Evolutionary conservation across 2,797 vertebrate genomes (phyloP), one percentile per base, ranked within the genome.

Genomic region (Girardinus metallicus): DNA sequence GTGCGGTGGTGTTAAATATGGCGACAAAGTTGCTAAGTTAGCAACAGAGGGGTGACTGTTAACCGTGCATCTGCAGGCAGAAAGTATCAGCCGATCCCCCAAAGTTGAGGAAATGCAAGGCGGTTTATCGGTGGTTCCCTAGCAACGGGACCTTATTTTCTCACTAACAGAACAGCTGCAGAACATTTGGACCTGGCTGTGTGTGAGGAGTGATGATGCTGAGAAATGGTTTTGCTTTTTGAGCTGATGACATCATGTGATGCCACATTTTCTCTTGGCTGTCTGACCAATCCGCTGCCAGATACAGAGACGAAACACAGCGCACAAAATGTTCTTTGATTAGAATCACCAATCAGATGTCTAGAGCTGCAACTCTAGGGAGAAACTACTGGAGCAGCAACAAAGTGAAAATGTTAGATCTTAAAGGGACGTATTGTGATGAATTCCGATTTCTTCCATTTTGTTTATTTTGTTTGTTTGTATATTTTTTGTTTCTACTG

Each of bases 211-310:
- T 83, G 87, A 91, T 86, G 87, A 89, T 77, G 74, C 79, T 79
- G 81, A 91, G 84, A 84, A 85, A 79, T 68, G 83, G 78, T 87
- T 87, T 88, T 60, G 82, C 86, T 87, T 15, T 43, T 4, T 64
- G 23, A 71, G 51, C 86, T 89, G 88, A 85, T 76, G 80, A 79
- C 78, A 36, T 83, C 81, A 49, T 5, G 31, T 86, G 85, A 83
- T 84, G 74, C 72, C 78, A 68, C 55, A 26, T 15, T 51, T 77
- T 88, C 82, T 86, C 79, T 83, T 81, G 85, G 86, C 89, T 88
- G 82, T 90, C 87, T 84, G 89, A 87, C 83, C 85, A 78, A 80
- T 80, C 73, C 51, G 4, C 34, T 44, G 76, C 51, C 70, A 43
- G 75, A 26, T 5, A 5, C 53, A 64, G 11, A 21, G 62, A 36